Base-by-base conservation (phyloP, 2,113 vertebrate genomes). In the Forbesichthys agassizii region DNA sequence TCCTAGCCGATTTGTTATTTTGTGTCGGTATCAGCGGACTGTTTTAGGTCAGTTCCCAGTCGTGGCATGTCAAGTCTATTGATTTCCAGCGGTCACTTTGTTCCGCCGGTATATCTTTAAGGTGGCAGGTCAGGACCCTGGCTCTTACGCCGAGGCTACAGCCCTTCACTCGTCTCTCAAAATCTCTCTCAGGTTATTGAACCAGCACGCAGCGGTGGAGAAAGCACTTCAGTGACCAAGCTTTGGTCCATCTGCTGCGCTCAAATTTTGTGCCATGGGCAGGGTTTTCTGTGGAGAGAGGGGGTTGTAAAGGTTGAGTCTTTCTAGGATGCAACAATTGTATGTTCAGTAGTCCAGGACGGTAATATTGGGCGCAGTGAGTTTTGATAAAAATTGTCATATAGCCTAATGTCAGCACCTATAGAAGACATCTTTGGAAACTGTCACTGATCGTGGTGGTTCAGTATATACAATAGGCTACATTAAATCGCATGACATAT, bases 91-190 rank as follows among this genome's bases (percentile, higher is more conserved):
- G 64, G 64, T 18, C 69, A 71, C 83, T 84, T 73, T 86, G 69
- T 73, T 85, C 56, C 68, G 60, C 48, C 66, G 57, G 73, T 86
- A 71, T 71, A 71, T 87, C 75, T 78, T 55, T 82, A 82, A 81
- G 85, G 83, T 86, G 80, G 74, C 76, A 81, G 90, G 89, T 92
- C 89, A 83, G 80, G 88, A 92, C 86, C 88, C 68, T 60, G 49
- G 55, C 80, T 84, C 77, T 86, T 69, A 79, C 56, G 66, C 58
- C 68, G 77, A 67, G 65, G 57, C 82, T 77, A 70, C 48, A 82
- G 87, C 80, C 89, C 90, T 88, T 89, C 63, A 73, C 79, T 84
- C 80, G 83, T 76, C 90, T 90, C 90, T 85, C 65, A 78, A 85
- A 79, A 80, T 90, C 88, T 87, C 63, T 70, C 81, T 88, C 79